phyloP scores from a whole-genome alignment of 1,140 invertebrate species.

The Akabosia matsudoensis region DNA sequence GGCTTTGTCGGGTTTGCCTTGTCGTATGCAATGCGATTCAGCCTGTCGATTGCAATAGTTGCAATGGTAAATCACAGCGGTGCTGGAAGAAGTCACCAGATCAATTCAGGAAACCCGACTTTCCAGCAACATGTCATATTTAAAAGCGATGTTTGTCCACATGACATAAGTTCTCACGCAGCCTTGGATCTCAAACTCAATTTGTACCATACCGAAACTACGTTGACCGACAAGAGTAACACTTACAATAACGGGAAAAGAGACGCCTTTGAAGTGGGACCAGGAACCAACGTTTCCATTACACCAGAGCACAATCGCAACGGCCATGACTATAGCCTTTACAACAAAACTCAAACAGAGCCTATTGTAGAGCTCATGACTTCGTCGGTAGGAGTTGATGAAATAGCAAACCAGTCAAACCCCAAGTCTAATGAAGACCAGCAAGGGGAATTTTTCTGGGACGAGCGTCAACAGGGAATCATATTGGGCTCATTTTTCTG shows the following conservation, averaged over 20 bases:
- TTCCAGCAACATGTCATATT: background rate
- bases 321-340: background rate
- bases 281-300: background rate
- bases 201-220: background rate
- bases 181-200: background rate
- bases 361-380: background rate
- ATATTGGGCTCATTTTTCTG: constrained; percentile 67
- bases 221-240: background rate
- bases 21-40: constrained; percentile 82
- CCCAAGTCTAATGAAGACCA: background rate
- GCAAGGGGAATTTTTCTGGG: constrained; percentile 67
- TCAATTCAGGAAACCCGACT: background rate
- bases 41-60: constrained; percentile 80
- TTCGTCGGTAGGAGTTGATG: background rate
- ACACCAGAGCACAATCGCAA: background rate
- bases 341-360: background rate
- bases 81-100: background rate
- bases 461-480: constrained; percentile 62
- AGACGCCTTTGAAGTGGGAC: background rate
- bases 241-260: background rate
- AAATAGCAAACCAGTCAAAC: background rate
- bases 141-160: constrained; percentile 3
- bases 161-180: background rate
- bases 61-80: constrained; percentile 71
- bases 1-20: constrained; percentile 80